Evolutionary conservation across 2,888 invertebrate species (phyloP), one percentile per base, ranked within the genome.

Genomic region (Leptopilina myrica): DNA sequence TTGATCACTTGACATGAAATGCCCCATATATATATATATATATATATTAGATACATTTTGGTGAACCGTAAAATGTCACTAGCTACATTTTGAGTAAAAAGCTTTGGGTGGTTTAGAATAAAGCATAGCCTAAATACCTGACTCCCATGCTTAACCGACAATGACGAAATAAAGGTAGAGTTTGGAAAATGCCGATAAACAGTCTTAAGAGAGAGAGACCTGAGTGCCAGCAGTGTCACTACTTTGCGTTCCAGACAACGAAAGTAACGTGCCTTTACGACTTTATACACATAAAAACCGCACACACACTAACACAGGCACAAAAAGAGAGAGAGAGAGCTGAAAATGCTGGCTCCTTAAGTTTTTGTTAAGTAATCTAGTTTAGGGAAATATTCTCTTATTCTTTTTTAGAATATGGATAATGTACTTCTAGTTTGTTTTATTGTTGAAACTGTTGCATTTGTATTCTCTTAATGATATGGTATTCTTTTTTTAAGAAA

Each of bases 171-270:
- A 15, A 46, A 67, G 15, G 46, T 67, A 46, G 67, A 67, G 67
- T 46, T 46, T 46, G 67, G 40, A 67, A 46, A 64, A 26, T 80
- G 62, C 67, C 78, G 78, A 82, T 82, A 80, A 81, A 81, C 81
- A 77, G 76, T 77, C 76, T 79, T 80, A 80, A 82, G 78, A 79
- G 82, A 79, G 82, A 79, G 82, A 67, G 76, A 79, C 67, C 69
- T 66, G 67, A 65, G 76, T 79, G 67, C 76, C 62, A 62, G 75
- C 59, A 62, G 76, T 73, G 64, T 56, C 75, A 46, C 43, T 78
- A 78, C 67, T 77, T 76, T 78, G 76, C 56, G 64, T 73, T 65
- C 49, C 67, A 67, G 67, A 5, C n/a, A 67, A 67, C 67, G 43
- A 43, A 46, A 66, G 66, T 33, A 64, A 33, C 26, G 64, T 46